A percentile compares a stretch with the other conserved stretches of the same genome.
Evolutionary conservation across 2,888 invertebrate species (phyloP).

Genomic region (Elaeidobius kamerunicus): DNA sequence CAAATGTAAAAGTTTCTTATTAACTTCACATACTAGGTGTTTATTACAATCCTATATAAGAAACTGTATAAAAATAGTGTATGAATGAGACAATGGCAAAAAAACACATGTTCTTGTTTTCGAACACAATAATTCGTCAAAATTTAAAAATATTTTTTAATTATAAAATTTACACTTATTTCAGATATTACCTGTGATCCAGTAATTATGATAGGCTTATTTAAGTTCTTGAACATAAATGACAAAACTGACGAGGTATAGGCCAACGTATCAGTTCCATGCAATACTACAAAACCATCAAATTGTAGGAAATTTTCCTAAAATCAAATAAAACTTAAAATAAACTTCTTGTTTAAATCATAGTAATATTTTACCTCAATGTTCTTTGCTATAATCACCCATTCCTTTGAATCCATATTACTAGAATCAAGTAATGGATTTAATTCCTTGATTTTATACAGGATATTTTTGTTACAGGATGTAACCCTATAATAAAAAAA

Average conservation of each 20-base stretch:
- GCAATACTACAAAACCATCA: slow-evolving; percentile 83
- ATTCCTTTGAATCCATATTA: slow-evolving; percentile 89
- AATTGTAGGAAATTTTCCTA: slow-evolving; percentile 27
- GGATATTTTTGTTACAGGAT: slow-evolving; percentile 50
- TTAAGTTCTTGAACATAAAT: slow-evolving; percentile 92
- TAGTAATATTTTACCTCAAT: slow-evolving; percentile 78
- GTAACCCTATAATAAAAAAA: slow-evolving; percentile 24
- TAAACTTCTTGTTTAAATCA: neutral
- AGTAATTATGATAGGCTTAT: slow-evolving; percentile 87
- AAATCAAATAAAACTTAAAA: slow-evolving; percentile 1
- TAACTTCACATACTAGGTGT: too few relatives aligned
- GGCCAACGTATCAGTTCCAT: slow-evolving; percentile 91
- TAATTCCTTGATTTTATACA: slow-evolving; percentile 83
- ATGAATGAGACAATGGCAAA: too few relatives aligned
- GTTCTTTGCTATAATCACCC: slow-evolving; percentile 85
- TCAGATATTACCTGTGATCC: slow-evolving; percentile 75
- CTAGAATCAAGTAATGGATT: slow-evolving; percentile 86
- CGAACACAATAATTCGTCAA: too few relatives aligned
- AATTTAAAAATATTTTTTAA: too few relatives aligned
- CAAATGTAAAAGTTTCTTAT: too few relatives aligned
- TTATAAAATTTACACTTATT: too few relatives aligned
- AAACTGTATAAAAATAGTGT: too few relatives aligned
- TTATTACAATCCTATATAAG: too few relatives aligned
- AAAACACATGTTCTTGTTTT: too few relatives aligned
- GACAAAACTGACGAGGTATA: slow-evolving; percentile 94